Percentiles rank a stretch among this genome's conserved stretches.
These are phyloP conservation scores for Porites divaricata DNA, from an alignment of 92 coral and sea anemone genomes.

Conservation along the genomic window DNA sequence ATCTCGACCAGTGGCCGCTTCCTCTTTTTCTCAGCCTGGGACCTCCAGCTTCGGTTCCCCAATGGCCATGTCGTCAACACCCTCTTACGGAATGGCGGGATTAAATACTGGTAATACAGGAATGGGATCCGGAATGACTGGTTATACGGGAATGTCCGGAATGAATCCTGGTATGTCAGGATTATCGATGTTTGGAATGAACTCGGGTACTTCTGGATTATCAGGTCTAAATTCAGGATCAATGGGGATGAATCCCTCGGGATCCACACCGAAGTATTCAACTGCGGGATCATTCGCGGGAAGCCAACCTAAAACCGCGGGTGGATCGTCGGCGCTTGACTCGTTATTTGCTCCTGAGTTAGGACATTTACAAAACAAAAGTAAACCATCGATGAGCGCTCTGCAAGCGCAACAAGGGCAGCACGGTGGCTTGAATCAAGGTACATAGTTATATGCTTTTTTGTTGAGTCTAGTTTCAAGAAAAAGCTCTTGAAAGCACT, in stretches of 20 bases:
- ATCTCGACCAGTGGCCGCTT: slow-evolving; percentile 26
- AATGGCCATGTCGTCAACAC: slow-evolving; percentile 31
- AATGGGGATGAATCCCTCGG: slow-evolving; percentile 33
- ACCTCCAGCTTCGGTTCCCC: slow-evolving; percentile 36
- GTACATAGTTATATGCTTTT: neutral
- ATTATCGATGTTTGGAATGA: slow-evolving; percentile 27
- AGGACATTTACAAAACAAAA: slow-evolving; percentile 79
- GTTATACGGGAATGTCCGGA: slow-evolving; percentile 25
- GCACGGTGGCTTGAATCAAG: slow-evolving; percentile 21
- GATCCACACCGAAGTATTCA: slow-evolving; percentile 29
- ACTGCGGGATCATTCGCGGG: slow-evolving; percentile 23
- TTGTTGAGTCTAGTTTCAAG: neutral
- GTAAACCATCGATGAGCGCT: slow-evolving; percentile 72
- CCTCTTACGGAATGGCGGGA: slow-evolving; percentile 41
- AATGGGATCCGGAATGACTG: slow-evolving; percentile 41
- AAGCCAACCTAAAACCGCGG: slow-evolving; percentile 10
- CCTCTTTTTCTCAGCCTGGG: slow-evolving; percentile 26
- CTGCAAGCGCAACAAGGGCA: slow-evolving; percentile 36
- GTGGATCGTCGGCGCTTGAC: slow-evolving; percentile 56
- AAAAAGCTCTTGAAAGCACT: too few relatives aligned
- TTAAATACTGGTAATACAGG: slow-evolving; percentile 4
- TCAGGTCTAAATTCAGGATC: slow-evolving; percentile 30
- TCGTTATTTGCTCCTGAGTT: slow-evolving; percentile 80
- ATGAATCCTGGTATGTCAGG: slow-evolving; percentile 30
- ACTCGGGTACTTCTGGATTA: slow-evolving; percentile 29